A percentile compares a stretch with the other conserved stretches of the same genome.
These are phyloP conservation scores for Procavia capensis DNA, from an alignment of 2,113 vertebrate species.

Conservation along the genomic window DNA sequence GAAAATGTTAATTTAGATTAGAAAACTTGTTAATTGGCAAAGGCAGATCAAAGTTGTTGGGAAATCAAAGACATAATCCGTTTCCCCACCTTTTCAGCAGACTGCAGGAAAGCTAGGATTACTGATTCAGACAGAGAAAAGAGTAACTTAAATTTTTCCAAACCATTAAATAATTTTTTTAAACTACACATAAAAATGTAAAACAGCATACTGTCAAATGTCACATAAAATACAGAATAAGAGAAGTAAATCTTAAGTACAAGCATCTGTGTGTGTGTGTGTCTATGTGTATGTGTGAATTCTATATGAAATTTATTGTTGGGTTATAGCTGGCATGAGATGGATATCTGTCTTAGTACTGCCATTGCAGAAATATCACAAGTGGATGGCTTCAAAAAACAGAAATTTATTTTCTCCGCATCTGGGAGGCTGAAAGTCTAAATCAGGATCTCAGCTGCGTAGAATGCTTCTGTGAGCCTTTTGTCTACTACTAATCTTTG, in stretches of 20 bases:
- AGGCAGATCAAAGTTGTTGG: background rate
- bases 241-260: background rate
- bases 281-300: background rate
- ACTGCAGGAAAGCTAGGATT: background rate
- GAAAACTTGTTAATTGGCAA: background rate
- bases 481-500: background rate
- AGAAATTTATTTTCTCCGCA: background rate
- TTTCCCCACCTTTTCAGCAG: background rate
- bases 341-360: background rate
- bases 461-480: background rate
- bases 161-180: background rate
- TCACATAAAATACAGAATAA: background rate
- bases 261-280: background rate
- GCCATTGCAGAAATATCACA: background rate
- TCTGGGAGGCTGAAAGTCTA: background rate
- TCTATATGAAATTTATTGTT: background rate
- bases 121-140: background rate
- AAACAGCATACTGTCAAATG: background rate
- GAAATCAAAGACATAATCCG: background rate
- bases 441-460: background rate
- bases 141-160: background rate
- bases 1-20: constrained; percentile 1
- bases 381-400: background rate
- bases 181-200: background rate
- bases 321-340: background rate